Conservation (phyloP, 2,113 vertebrate genomes). For the Sorex fumeus region DNA sequence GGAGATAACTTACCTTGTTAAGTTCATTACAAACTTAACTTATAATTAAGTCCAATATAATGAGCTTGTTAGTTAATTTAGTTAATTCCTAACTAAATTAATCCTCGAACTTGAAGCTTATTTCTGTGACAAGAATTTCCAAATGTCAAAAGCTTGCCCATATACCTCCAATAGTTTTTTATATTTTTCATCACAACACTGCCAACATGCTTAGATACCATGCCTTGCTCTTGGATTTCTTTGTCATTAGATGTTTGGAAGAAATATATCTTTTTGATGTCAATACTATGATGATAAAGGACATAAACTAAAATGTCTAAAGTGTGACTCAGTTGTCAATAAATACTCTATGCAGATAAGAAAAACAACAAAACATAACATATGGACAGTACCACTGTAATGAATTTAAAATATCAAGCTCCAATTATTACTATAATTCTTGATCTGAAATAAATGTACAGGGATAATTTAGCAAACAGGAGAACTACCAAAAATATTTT, state of each 20-base stretch:
- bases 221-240: background rate
- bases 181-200: background rate
- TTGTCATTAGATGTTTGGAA: conserved; percentile 7
- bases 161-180: conserved; percentile 19
- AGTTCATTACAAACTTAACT: too few species aligned
- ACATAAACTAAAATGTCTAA: background rate
- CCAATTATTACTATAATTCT: conserved; percentile 17
- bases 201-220: background rate
- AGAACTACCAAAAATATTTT: background rate
- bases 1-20: too few species aligned
- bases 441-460: background rate
- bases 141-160: background rate
- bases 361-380: background rate
- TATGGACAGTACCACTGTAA: background rate
- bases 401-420: conserved; percentile 19
- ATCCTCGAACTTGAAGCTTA: background rate
- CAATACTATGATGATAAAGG: background rate
- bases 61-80: too few species aligned
- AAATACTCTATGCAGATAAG: background rate
- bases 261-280: background rate
- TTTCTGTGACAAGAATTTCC: conserved; percentile 13
- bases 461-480: background rate
- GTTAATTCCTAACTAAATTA: background rate
- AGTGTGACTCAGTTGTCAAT: background rate
- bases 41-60: too few species aligned